A percentile compares a stretch with the other conserved stretches of the same genome.
These are phyloP conservation scores for Fissipunctia ypsillon DNA, from an alignment of 2,888 invertebrate genomes.

Conservation along the genomic window DNA sequence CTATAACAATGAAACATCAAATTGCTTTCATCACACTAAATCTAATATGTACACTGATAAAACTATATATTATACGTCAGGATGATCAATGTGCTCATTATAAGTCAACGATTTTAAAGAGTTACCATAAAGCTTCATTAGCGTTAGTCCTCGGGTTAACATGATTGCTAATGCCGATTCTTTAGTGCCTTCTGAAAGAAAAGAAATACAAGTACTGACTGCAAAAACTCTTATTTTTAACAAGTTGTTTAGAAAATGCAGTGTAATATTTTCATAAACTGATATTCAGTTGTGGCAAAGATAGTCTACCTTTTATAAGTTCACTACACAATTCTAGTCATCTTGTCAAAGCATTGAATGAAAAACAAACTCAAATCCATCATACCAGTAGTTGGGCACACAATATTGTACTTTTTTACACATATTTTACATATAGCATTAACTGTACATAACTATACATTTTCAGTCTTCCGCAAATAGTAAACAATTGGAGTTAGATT, in stretches of 20 bases:
- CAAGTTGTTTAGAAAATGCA: constrained; percentile 65
- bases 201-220: constrained; percentile 69
- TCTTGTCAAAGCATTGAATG: constrained; percentile 60
- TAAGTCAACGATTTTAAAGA: constrained; percentile 77
- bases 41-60: constrained; percentile 86
- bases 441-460: constrained; percentile 82
- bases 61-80: constrained; percentile 79
- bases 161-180: constrained; percentile 65
- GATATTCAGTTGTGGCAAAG: constrained; percentile 16
- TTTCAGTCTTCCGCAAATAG: constrained; percentile 83
- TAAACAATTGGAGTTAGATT: constrained; percentile 69
- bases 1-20: constrained; percentile 83
- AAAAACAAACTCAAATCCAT: constrained; percentile 68
- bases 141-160: constrained; percentile 55
- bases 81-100: constrained; percentile 88
- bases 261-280: constrained; percentile 15
- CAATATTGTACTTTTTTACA: constrained; percentile 84
- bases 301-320: constrained; percentile 25
- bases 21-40: constrained; percentile 80
- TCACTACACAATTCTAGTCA: constrained; percentile 61
- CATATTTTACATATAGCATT: constrained; percentile 81
- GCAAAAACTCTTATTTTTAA: constrained; percentile 52
- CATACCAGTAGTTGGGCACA: constrained; percentile 76
- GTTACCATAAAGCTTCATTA: constrained; percentile 64
- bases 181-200: constrained; percentile 81